Evolutionary conservation across 2,797 vertebrate genomes (phyloP), one percentile per base, ranked within the genome.

Genomic region (Picus viridis): DNA sequence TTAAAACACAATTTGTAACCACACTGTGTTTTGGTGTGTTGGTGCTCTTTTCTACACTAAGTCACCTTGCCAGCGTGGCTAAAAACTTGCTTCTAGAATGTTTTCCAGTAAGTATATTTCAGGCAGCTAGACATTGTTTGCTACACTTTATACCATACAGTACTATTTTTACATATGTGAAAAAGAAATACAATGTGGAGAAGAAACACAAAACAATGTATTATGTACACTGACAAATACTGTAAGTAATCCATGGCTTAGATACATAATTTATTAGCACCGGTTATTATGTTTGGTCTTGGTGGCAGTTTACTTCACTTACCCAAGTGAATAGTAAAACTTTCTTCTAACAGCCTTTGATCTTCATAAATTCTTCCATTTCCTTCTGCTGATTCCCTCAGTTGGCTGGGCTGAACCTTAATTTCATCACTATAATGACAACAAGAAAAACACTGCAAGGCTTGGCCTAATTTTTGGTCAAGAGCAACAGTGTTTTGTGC

Each of bases 241-340:
- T 9, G 41, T 4, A 71, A 29, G 16, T 56, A 54, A 54, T 26
- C 14, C 53, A 54, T 54, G 53, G 26, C 26, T 29, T 54, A 54
- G 14, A 16, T 15, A 54, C 24, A 54, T 54, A 7, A 51, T 2
- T 71, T 68, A 68, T 72, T 67, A 91, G 12, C n/a, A 63, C 41
- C 54, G 77, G 6, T 32, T 64, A 59, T 2, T 41, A 39, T 17
- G 6, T 53, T 71, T 68, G 41, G 11, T 9, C 84, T 75, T 82
- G 16, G 34, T 67, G n/a, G 56, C 56, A 41, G 30, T 59, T 83
- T 64, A 90, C 96, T 93, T 97, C 58, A 90, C 96, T 94, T 97
- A 99, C 99, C 99, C 92, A 99, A 96, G 95, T 99, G 99, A 93
- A 99, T 99, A 83, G 99, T 99, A 97, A 99, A 99, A 90, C 99